phyloP scores from a whole-genome alignment of 2,797 vertebrate species.

The Gouania willdenowi region DNA sequence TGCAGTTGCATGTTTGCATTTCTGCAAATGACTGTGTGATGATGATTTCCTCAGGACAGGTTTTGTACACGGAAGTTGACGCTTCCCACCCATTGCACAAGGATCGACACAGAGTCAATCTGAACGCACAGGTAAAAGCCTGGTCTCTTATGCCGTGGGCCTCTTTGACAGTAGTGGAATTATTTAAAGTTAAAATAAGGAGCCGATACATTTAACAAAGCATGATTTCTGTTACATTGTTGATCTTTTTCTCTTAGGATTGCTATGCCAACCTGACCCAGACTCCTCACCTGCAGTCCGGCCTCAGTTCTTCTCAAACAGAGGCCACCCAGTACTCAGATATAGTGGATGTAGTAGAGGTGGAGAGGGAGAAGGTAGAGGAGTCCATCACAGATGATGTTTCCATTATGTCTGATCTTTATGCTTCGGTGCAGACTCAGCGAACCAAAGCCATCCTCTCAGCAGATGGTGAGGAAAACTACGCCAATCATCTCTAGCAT shows the following conservation, averaged over 20 bases:
- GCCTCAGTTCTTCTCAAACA: conserved; percentile 49
- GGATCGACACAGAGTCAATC: conserved; percentile 16
- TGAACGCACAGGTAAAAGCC: conserved; percentile 33
- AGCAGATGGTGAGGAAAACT: conserved; percentile 41
- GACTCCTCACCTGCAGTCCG: conserved; percentile 42
- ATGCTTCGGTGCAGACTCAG: conserved; percentile 71
- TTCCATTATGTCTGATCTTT: conserved; percentile 64
- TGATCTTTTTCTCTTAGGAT: conserved; percentile 39
- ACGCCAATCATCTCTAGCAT: conserved; percentile 68
- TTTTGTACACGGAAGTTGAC: conserved; percentile 16
- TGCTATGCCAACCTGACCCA: conserved; percentile 73
- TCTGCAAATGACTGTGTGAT: conserved; percentile 1
- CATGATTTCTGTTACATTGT: not conserved
- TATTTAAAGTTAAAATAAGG: not conserved
- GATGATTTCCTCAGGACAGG: conserved; percentile 3
- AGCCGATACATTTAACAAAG: not conserved
- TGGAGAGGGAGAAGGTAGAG: conserved; percentile 26
- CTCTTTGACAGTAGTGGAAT: not conserved
- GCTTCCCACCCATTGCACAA: conserved; percentile 16
- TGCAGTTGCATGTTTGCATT: not conserved
- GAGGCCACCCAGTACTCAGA: conserved; percentile 59
- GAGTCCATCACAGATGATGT: conserved; percentile 24
- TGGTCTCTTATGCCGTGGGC: too few relatives aligned
- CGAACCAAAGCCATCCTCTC: conserved; percentile 46
- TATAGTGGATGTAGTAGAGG: conserved; percentile 22